phyloP scores from a whole-genome alignment of 1,140 invertebrate genomes.

The Phortica variegata region DNA sequence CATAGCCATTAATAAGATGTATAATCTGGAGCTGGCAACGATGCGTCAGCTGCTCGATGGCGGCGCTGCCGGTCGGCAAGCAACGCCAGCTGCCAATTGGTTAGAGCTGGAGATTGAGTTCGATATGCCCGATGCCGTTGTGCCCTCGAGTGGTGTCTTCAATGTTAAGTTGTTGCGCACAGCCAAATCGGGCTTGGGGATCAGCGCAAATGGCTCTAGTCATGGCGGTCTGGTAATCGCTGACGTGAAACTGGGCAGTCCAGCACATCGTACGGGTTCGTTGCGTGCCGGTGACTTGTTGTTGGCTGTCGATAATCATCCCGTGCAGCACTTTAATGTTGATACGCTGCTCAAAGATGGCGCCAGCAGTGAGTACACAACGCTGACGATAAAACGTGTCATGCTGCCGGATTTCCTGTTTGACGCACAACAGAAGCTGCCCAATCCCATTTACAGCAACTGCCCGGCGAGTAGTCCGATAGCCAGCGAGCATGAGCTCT shows the following conservation, averaged over 20 bases:
- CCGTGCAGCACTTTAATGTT: slow-evolving; percentile 68
- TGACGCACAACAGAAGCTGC: slow-evolving; percentile 30
- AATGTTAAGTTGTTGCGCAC: slow-evolving; percentile 84
- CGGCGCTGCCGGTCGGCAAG: not conserved
- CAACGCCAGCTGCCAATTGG: slow-evolving; percentile 45
- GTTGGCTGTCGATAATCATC: slow-evolving; percentile 83
- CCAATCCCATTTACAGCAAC: slow-evolving; percentile 52
- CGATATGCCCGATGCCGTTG: slow-evolving; percentile 89
- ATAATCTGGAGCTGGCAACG: slow-evolving; percentile 60
- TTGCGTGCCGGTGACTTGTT: slow-evolving; percentile 83
- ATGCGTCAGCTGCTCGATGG: slow-evolving; percentile 58
- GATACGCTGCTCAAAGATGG: slow-evolving; percentile 51
- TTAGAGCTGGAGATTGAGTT: slow-evolving; percentile 79
- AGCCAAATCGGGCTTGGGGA: slow-evolving; percentile 72
- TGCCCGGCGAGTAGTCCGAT: slow-evolving; percentile 20
- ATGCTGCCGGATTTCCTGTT: slow-evolving; percentile 50
- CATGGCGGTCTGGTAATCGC: slow-evolving; percentile 70
- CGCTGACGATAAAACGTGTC: slow-evolving; percentile 51
- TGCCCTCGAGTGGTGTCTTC: slow-evolving; percentile 86
- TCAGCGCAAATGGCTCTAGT: slow-evolving; percentile 75
- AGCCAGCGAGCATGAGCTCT: slow-evolving; percentile 33
- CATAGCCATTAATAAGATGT: slow-evolving; percentile 77
- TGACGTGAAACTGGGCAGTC: slow-evolving; percentile 84
- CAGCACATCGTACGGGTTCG: slow-evolving; percentile 86
- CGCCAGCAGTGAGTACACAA: slow-evolving; percentile 37